Base-by-base conservation (phyloP, 1,140 invertebrate genomes). In the Brachionus koreanus region DNA sequence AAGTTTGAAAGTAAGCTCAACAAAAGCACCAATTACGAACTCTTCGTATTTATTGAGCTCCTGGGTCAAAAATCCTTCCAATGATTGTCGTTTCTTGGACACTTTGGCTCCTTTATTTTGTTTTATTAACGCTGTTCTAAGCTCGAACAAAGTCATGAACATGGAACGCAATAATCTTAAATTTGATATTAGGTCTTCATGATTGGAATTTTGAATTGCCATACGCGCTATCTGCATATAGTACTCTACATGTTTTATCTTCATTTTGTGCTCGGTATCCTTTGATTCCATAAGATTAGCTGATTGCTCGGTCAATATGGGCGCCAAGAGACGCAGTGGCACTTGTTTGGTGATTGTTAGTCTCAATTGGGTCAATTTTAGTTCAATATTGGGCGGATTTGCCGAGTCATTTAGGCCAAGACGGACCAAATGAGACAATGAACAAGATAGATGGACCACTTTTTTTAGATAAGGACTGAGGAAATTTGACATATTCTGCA, bases 1-100 rank as follows among this genome's bases (percentile, higher is more conserved):
- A 16, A 97, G 87, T 87, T 96, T 96, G 5, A 97, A 88, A 23
- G 96, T 92, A 77, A 96, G 90, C 43, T 91, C 89, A 4, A 93
- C 91, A 23, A 96, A 87, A 0, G 93, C 91, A 75, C 93, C 91
- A 0, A 94, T 91, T 0, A 94, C 90, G 85, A 91, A 89, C 13
- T 90, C 90, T 89, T 98, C 95, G 0, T 93, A 69, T 25, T 29
- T 46, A 29, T 43, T 67, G 37, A 82, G 7, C 35, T 82, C 43
- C n/a, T 61, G 29, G 4, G 35, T 46, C 69, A 74, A 74, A 74
- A 46, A 74, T 43, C 9, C 69, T 74, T 74, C 69, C 25, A 74
- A 39, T 25, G 37, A 46, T 39, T 74, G 69, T 49, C 29, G 43
- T 16, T 74, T 74, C 37, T 69, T 69, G 29, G 65, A 74, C 1